Percentiles rank a stretch among this genome's conserved stretches.
phyloP scores from a whole-genome alignment of 2,888 invertebrate species.

The Erebia palarica region DNA sequence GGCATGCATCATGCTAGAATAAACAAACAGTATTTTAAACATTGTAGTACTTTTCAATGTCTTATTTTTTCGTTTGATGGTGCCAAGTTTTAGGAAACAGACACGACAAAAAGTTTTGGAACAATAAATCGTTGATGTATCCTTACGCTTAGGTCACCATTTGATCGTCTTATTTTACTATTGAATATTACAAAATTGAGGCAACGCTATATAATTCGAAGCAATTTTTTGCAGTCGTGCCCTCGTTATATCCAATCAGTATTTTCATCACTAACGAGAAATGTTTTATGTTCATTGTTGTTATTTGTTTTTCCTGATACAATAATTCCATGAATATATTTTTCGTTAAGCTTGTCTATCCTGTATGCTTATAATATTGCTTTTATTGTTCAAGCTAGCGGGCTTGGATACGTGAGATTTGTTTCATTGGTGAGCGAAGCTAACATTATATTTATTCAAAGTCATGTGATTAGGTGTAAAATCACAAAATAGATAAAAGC shows the following conservation, averaged over 20 bases:
- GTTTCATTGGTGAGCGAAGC: no score
- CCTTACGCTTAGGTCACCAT: constrained; percentile 49
- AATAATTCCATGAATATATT: background rate
- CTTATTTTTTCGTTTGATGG: no score
- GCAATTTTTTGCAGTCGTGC: constrained; percentile 41
- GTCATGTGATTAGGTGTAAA: no score
- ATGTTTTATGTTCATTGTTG: constrained; percentile 22
- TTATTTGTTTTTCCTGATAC: constrained; percentile 21
- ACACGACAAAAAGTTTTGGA: background rate
- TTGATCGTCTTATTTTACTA: constrained; percentile 53
- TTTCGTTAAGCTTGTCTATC: background rate
- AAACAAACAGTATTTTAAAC: no score
- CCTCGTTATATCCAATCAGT: constrained; percentile 33
- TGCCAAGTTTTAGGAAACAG: background rate
- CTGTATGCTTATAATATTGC: background rate
- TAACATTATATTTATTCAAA: no score
- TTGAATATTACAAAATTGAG: constrained; percentile 60
- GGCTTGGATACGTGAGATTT: no score
- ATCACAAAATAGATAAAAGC: no score
- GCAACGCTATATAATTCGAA: constrained; percentile 43
- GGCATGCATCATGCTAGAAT: no score
- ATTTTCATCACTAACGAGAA: constrained; percentile 29
- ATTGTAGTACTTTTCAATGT: no score
- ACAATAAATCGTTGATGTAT: background rate
- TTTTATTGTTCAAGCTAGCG: background rate